phyloP scores from a whole-genome alignment of 1,140 invertebrate genomes.

The Parapsyche elsis region DNA sequence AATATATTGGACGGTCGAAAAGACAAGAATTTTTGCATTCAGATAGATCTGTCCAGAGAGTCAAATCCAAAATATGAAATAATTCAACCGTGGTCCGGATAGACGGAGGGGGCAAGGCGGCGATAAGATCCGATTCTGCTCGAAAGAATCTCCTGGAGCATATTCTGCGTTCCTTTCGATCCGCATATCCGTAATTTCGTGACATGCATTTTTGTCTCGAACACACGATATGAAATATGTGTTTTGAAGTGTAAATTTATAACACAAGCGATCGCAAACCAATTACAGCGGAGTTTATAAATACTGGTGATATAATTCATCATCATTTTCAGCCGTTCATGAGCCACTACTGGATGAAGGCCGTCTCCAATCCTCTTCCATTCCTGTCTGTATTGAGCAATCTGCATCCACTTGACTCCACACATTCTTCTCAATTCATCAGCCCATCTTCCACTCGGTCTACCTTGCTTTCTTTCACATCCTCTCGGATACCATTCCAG shows the following conservation, averaged over 20 bases:
- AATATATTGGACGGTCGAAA: conserved; percentile 11
- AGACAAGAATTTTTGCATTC: conserved; percentile 30
- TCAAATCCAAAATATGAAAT: conserved; percentile 34
- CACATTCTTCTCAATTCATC: no score
- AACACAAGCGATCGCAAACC: no score
- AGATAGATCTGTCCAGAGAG: background rate
- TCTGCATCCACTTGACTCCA: no score
- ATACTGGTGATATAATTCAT: no score
- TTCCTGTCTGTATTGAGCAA: no score
- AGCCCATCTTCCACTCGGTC: no score
- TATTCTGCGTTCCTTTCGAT: background rate
- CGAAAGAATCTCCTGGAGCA: background rate
- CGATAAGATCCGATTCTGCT: background rate
- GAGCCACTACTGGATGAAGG: no score
- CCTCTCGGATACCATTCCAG: no score
- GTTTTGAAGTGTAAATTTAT: conserved; percentile 4
- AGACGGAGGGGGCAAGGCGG: background rate
- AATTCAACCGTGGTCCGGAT: background rate
- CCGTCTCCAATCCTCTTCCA: no score
- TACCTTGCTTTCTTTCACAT: no score
- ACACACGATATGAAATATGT: background rate
- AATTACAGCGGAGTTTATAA: no score
- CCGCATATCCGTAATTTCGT: conserved; percentile 10
- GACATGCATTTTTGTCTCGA: background rate
- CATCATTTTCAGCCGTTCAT: no score